Conservation (phyloP, 2,113 vertebrate genomes). For the Mola mola region DNA sequence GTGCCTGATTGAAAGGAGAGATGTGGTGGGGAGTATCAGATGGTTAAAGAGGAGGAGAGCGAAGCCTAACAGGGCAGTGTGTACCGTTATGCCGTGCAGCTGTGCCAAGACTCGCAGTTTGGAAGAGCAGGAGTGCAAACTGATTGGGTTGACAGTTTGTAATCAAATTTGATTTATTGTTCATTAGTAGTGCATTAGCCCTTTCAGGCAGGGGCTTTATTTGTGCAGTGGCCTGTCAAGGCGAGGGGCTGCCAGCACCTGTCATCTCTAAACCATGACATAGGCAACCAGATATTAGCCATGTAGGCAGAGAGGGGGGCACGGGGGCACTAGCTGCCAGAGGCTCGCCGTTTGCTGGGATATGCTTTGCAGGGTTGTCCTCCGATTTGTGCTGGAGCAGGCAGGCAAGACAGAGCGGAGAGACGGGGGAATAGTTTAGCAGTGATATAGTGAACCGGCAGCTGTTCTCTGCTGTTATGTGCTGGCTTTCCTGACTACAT, state of each 20-base stretch:
- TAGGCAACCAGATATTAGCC: conserved; percentile 86
- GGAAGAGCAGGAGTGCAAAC: conserved; percentile 89
- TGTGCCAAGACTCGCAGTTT: conserved; percentile 82
- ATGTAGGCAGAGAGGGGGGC: conserved; percentile 54
- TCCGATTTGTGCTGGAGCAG: conserved; percentile 60
- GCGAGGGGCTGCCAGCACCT: conserved; percentile 92
- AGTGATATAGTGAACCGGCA: conserved; percentile 72
- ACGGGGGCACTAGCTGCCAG: conserved; percentile 17
- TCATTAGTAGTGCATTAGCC: conserved; percentile 99
- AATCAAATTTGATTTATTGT: conserved; percentile 99
- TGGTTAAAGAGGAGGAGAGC: conserved; percentile 40
- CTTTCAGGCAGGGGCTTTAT: conserved; percentile 94
- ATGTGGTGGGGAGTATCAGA: conserved; percentile 43
- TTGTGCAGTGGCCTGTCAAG: conserved; percentile 95
- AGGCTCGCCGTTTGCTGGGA: conserved; percentile 64
- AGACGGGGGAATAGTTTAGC: conserved; percentile 69
- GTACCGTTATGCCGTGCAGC: conserved; percentile 77
- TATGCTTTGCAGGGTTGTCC: conserved; percentile 70
- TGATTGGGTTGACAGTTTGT: conserved; percentile 97
- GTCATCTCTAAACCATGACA: conserved; percentile 91
- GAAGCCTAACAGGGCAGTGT: conserved; percentile 58
- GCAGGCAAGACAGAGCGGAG: conserved; percentile 48
- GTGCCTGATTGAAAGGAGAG: conserved; percentile 10
- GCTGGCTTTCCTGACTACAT: conserved; percentile 37
- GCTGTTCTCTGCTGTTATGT: conserved; percentile 73